Evolutionary conservation across 1,140 invertebrate genomes (phyloP).

Genomic region (Antheraea pernyi): DNA sequence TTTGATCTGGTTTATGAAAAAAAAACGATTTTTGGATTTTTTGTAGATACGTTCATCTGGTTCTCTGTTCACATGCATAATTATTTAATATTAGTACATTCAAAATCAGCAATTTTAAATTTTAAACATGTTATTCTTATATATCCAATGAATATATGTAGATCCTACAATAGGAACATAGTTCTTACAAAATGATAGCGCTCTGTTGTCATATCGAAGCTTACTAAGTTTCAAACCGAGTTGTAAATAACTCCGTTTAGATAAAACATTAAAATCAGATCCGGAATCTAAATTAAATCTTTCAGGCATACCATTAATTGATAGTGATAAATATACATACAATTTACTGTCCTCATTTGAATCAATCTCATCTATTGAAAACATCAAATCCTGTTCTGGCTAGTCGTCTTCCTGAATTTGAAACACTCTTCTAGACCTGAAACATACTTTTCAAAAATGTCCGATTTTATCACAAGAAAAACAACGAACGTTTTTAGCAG

Average conservation of each 20-base stretch:
- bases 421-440: not conserved
- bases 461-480: conserved; percentile 7
- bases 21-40: too few relatives aligned
- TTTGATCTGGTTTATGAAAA: too few relatives aligned
- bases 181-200: conserved; percentile 20
- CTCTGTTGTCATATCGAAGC: conserved; percentile 1
- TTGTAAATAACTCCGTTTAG: conserved; percentile 7
- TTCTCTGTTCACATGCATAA: conserved; percentile 9
- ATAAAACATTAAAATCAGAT: conserved; percentile 17
- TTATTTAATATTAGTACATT: conserved; percentile 13
- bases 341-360: not conserved
- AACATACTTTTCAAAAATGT: conserved; percentile 12
- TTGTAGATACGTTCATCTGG: too few relatives aligned
- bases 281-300: conserved; percentile 12
- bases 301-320: not conserved
- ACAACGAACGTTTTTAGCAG: conserved; percentile 10
- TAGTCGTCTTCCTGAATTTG: not conserved
- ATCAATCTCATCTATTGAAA: not conserved
- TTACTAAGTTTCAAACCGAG: conserved; percentile 1
- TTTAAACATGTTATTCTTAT: conserved; percentile 9
- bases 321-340: conserved; percentile 11
- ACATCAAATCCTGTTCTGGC: not conserved
- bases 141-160: not conserved
- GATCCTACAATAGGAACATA: conserved; percentile 16
- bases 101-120: conserved; percentile 13